Conservation (phyloP, 1,140 invertebrate genomes). For the Penaeus chinensis region DNA sequence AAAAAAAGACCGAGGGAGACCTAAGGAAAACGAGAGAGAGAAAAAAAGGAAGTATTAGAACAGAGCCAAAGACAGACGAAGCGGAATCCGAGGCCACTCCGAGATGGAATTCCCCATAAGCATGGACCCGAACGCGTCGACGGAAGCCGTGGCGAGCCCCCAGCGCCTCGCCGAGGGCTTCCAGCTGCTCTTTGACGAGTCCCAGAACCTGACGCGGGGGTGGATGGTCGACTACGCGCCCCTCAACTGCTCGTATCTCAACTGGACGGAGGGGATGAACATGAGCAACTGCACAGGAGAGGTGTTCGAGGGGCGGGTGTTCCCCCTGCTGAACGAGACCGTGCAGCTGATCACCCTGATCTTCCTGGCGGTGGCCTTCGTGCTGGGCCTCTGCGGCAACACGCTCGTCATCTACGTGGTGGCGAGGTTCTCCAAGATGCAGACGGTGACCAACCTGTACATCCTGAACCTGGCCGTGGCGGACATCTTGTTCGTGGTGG, state of each 20-base stretch:
- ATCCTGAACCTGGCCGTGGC: conserved; percentile 43
- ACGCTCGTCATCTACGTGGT: conserved; percentile 48
- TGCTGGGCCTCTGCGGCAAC: conserved; percentile 45
- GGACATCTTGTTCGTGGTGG: conserved; percentile 41
- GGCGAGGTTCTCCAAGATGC: conserved; percentile 44
- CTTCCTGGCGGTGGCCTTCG: conserved; percentile 36
- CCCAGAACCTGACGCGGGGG: not conserved
- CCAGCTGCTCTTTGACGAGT: not conserved
- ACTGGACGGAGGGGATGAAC: conserved; percentile 21
- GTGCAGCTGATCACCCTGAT: conserved; percentile 33
- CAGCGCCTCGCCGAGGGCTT: not conserved
- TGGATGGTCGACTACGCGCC: conserved; percentile 4
- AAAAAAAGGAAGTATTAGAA: not conserved
- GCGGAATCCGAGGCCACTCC: not conserved
- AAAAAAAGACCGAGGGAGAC: not conserved
- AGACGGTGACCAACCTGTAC: conserved; percentile 46
- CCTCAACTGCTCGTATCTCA: conserved; percentile 35
- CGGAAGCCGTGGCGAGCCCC: not conserved
- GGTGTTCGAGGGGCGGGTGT: conserved; percentile 38
- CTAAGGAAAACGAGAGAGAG: not conserved
- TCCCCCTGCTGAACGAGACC: conserved; percentile 40
- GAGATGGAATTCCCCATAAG: no score
- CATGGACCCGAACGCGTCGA: not conserved
- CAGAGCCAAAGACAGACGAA: not conserved
- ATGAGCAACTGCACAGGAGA: conserved; percentile 39